Evolutionary conservation across 2,888 invertebrate genomes (phyloP).

Genomic region (Hanleya hanleyi): DNA sequence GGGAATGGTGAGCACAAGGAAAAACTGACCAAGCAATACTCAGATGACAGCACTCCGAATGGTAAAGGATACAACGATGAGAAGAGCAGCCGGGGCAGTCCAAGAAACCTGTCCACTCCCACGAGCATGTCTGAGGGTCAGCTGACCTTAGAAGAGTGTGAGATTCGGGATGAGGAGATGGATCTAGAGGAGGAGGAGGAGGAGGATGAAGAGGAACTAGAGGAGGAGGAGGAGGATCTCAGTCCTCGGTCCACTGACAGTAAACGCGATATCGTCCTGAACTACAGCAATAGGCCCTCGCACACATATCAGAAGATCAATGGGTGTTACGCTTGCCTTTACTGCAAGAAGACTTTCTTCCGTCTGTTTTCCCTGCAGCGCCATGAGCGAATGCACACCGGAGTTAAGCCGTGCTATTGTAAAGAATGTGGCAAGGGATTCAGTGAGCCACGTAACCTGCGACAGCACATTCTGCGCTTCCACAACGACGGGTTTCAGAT

Average conservation of each 20-base stretch:
- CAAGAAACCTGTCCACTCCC: background rate
- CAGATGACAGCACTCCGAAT: background rate
- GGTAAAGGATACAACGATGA: too few species aligned
- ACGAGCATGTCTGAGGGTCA: background rate
- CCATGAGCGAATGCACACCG: constrained; percentile 72
- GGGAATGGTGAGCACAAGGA: background rate
- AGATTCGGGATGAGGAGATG: too few species aligned
- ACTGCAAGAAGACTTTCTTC: constrained; percentile 71
- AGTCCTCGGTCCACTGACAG: background rate
- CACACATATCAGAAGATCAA: constrained; percentile 21
- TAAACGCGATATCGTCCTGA: background rate
- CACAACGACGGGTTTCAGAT: constrained; percentile 41
- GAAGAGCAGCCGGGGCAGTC: background rate
- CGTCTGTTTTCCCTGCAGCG: constrained; percentile 69
- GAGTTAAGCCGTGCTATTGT: constrained; percentile 71
- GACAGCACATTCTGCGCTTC: constrained; percentile 70
- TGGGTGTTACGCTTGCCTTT: constrained; percentile 57
- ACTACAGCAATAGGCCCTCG: background rate
- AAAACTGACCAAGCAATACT: background rate
- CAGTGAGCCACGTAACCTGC: constrained; percentile 69
- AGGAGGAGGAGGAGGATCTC: background rate
- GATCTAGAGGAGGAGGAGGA: background rate
- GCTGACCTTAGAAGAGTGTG: background rate
- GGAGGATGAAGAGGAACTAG: background rate
- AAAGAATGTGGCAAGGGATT: constrained; percentile 72